Evolutionary conservation across 2,888 invertebrate species (phyloP), one percentile per base, ranked within the genome.

Genomic region (Drosophila cracens): DNA sequence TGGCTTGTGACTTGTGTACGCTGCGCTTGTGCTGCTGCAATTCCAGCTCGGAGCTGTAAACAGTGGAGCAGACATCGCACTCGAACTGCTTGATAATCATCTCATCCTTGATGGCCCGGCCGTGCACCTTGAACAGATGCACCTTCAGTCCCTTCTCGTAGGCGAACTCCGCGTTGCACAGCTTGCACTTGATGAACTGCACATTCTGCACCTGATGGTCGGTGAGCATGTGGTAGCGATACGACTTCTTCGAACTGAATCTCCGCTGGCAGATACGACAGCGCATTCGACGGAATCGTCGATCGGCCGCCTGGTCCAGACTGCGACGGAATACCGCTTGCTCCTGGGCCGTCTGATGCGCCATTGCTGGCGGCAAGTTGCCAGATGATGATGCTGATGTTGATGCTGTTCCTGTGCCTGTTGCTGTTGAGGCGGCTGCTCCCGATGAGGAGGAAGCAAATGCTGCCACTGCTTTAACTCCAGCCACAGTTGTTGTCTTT

Each of bases 81-180:
- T 93, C 93, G 70, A 89, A 93, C 70, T 92, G 92, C 68, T 93
- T 92, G 11, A 92, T 77, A 36, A 91, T 92, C 90, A 92, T 92
- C 57, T 92, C 93, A 54, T 92, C 92, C 75, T 91, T 91, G 1
- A 92, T 80, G 63, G 92, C 75, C 10, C 91, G 91, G 2, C 92
- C 92, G 73, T 93, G 93, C 69, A 93, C 91, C 73, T 93, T 93
- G 57, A 92, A 93, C 85, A 93, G 91, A 72, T 93, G 93, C 69
- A 93, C 93, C 76, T 93, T 93, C 0, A 93, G 79, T 0, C 93
- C 93, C 83, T 93, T 93, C 70, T 93, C 93, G 70, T 93, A 93
- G n/a, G 93, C 93, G 40, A 93, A 93, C 70, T 93, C 93, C 0
- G 93, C 93, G 48, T 93, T 92, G 77, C 93, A 93, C 3, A 93